Conservation (phyloP, 2,113 vertebrate genomes). For the Centropristis striata region DNA sequence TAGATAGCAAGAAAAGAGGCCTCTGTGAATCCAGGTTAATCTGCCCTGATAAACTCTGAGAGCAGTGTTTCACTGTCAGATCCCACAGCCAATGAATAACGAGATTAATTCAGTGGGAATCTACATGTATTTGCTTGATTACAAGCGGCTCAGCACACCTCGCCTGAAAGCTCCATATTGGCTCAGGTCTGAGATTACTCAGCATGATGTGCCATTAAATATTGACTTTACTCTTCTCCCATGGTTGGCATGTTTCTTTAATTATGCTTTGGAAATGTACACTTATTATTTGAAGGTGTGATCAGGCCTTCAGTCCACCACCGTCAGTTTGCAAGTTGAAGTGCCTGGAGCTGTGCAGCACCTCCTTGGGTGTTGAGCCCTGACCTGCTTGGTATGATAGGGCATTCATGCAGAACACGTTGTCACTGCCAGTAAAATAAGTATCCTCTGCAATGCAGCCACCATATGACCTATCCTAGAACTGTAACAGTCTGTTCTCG, state of each 20-base stretch:
- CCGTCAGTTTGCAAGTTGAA: not conserved
- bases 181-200: conserved; percentile 1
- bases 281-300: conserved; percentile 13
- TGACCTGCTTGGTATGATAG: conserved; percentile 6
- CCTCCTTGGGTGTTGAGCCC: not conserved
- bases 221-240: conserved; percentile 1
- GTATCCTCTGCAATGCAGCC: not conserved
- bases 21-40: conserved; percentile 32
- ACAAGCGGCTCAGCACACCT: not conserved
- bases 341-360: not conserved
- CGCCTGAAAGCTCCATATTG: not conserved
- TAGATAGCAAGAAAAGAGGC: not conserved
- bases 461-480: not conserved
- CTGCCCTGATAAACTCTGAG: conserved; percentile 9
- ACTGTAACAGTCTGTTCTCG: not conserved
- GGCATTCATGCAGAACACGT: not conserved
- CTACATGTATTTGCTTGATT: not conserved
- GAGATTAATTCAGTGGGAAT: conserved; percentile 9
- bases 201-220: not conserved
- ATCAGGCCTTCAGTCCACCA: not conserved
- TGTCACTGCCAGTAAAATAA: not conserved
- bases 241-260: not conserved
- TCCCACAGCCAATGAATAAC: conserved; percentile 7
- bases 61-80: not conserved
- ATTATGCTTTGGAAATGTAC: not conserved